These are phyloP conservation scores for Amphipyra berbera DNA, from an alignment of 2,888 invertebrate species.

Conservation along the genomic window DNA sequence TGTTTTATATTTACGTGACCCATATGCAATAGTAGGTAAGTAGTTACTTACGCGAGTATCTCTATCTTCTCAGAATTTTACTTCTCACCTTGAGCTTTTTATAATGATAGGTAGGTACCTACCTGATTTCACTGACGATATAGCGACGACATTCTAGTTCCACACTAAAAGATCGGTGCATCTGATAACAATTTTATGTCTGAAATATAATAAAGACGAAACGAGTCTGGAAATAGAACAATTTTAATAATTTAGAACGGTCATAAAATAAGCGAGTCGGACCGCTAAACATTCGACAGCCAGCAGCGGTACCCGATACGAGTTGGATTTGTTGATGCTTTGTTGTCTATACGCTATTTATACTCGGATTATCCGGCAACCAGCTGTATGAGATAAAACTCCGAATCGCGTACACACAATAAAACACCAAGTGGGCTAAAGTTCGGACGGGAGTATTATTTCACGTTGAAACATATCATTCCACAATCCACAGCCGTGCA, in stretches of 20 bases:
- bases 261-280: conserved; percentile 59
- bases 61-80: conserved; percentile 29
- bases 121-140: conserved; percentile 27
- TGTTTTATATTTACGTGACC: too few relatives aligned
- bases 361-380: conserved; percentile 83
- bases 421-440: conserved; percentile 80
- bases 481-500: conserved; percentile 78
- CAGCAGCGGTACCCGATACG: conserved; percentile 62
- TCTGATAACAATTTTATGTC: conserved; percentile 35
- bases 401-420: conserved; percentile 79
- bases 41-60: background rate
- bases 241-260: conserved; percentile 61
- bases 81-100: conserved; percentile 43
- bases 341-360: conserved; percentile 85
- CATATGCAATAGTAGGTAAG: background rate
- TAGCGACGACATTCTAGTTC: conserved; percentile 27
- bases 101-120: conserved; percentile 7
- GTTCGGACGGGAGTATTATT: conserved; percentile 79
- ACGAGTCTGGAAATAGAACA: conserved; percentile 62
- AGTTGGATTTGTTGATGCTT: conserved; percentile 69
- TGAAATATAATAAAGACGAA: conserved; percentile 25
- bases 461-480: conserved; percentile 82
- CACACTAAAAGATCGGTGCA: conserved; percentile 21
- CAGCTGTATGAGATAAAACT: conserved; percentile 85
- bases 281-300: conserved; percentile 60